Evolutionary conservation across 2,113 vertebrate genomes (phyloP).

Genomic region (Chloroceryle aenea): DNA sequence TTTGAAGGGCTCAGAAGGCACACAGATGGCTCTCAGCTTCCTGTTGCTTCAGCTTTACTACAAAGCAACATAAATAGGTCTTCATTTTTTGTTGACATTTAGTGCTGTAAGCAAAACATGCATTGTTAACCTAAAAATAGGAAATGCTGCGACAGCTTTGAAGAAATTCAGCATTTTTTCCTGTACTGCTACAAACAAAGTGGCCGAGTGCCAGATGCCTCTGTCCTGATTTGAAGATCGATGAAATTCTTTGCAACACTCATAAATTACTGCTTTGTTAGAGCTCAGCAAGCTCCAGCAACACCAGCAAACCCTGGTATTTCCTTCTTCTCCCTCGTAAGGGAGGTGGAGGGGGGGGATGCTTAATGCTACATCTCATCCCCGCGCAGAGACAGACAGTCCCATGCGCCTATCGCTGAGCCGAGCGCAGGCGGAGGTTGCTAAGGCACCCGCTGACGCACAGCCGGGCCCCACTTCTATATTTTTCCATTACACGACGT

Average conservation of each 20-base stretch:
- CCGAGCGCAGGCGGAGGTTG: conserved; percentile 36
- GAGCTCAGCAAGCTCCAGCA: background rate
- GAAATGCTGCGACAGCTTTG: conserved; percentile 1
- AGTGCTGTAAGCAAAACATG: conserved; percentile 7
- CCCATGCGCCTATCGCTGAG: background rate
- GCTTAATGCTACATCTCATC: background rate
- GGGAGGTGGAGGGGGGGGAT: background rate
- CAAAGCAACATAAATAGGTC: conserved; percentile 50
- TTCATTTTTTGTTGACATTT: conserved; percentile 32
- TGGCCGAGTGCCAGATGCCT: background rate
- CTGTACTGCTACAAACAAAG: background rate
- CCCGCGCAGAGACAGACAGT: background rate
- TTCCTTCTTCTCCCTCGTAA: conserved; percentile 8
- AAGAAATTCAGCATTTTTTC: background rate
- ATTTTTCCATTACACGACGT: conserved; percentile 70
- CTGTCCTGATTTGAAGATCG: background rate
- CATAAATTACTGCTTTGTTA: conserved; percentile 54
- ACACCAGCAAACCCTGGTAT: conserved; percentile 23
- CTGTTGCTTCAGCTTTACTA: conserved; percentile 53
- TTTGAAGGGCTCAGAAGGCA: conserved; percentile 27
- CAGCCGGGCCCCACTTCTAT: conserved; percentile 34
- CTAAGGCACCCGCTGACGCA: conserved; percentile 63
- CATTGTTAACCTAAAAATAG: conserved; percentile 59
- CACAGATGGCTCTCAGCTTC: conserved; percentile 34
- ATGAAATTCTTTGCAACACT: conserved; percentile 28